Evolutionary conservation across 2,797 vertebrate species (phyloP), one percentile per base, ranked within the genome.

Genomic region (Pampus argenteus): DNA sequence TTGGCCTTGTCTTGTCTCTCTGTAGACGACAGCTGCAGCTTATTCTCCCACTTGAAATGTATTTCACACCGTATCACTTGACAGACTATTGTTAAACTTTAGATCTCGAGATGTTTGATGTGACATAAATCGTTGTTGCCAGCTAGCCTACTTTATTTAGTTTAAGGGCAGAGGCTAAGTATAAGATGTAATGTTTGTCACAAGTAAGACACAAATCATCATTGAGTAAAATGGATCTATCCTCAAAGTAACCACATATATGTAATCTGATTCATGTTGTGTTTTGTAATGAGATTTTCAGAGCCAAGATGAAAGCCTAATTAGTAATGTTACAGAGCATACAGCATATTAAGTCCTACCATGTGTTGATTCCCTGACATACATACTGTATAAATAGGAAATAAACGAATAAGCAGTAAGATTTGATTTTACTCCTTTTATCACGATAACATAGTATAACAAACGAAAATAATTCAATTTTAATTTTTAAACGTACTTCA

Each of bases 1-100:
- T 90, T 90, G 87, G 76, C 69, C 76, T 84, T 48, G 81, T 88
- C 88, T 90, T 88, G 78, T 66, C 60, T 63, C 36, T 59, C 36
- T 57, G 56, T 65, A 77, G 73, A 76, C 55, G 60, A 81, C 88
- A 86, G 89, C 86, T 88, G 85, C 72, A 40, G 68, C 72, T 78
- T 61, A 69, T 74, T 85, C 59, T 79, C 58, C 51, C 85, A 70
- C 84, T 86, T 84, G 72, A 88, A 63, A 81, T 85, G 78, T 85
- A 54, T 87, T 89, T 86, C 72, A 80, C 79, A 83, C 71, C 50
- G 20, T 60, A 61, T 90, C 85, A 80, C 59, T 79, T 85, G 68
- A 76, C 84, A 69, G 42, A 57, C 80, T 74, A 80, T 83, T 76
- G 76, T 76, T 85, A 54, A 85, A 71, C 55, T 61, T 59, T 5